These are phyloP conservation scores for Mythimna ferrago DNA, from an alignment of 2,888 invertebrate genomes.

Conservation along the genomic window DNA sequence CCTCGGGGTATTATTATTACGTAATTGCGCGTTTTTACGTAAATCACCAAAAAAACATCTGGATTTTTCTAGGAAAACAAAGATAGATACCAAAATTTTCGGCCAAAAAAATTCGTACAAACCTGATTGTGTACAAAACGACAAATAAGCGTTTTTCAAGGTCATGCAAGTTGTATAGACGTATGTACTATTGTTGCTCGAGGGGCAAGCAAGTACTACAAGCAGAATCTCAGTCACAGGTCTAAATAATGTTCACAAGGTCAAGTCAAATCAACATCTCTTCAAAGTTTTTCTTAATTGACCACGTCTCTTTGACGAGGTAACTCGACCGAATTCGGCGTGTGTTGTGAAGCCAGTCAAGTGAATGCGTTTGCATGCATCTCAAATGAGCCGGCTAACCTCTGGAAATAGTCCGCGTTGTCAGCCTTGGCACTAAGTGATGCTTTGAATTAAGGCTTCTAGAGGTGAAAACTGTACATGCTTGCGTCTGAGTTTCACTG, in stretches of 20 bases:
- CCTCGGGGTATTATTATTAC: too few species aligned
- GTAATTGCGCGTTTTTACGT: too few species aligned
- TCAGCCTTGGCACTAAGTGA: conserved; percentile 32
- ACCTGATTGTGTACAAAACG: too few species aligned
- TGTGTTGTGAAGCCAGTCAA: conserved; percentile 42
- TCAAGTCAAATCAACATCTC: conserved; percentile 14
- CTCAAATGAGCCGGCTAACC: conserved; percentile 61
- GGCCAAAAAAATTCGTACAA: too few species aligned
- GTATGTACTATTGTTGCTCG: too few species aligned
- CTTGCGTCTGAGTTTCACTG: background rate
- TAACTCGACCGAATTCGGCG: conserved; percentile 40
- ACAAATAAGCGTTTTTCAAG: too few species aligned
- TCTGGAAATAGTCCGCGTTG: conserved; percentile 51
- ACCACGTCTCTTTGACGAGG: conserved; percentile 46
- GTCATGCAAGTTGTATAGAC: too few species aligned
- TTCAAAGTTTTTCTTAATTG: conserved; percentile 31
- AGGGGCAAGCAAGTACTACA: too few species aligned
- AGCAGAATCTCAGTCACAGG: background rate
- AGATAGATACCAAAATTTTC: too few species aligned
- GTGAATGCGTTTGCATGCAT: conserved; percentile 56
- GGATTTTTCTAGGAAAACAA: too few species aligned
- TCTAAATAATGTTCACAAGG: conserved; percentile 20
- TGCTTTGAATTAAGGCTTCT: conserved; percentile 18
- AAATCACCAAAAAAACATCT: too few species aligned
- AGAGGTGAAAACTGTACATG: background rate